Evolutionary conservation across 2,888 invertebrate genomes (phyloP), one percentile per base, ranked within the genome.

Genomic region (Morpho deidamia): DNA sequence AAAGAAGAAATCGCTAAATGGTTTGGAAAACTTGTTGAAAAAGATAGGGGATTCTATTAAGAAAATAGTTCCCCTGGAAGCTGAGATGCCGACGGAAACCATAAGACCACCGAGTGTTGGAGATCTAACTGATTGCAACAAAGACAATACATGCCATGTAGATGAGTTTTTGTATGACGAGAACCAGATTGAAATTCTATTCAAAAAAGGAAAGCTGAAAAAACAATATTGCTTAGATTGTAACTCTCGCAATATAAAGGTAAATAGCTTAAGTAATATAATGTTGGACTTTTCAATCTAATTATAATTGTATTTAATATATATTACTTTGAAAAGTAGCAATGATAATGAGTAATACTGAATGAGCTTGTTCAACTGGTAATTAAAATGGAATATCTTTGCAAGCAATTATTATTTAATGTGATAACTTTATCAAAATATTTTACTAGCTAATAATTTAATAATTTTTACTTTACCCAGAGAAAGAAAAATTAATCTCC

Each of bases 101-200:
- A 88, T 86, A 59, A 65, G 66, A 39, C 84, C 87, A 40, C 89
- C 90, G 10, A 72, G 63, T 11, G 70, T 81, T 35, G 90, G 90
- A 7, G 78, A 83, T 48, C 90, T 90, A 73, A 77, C 91, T 8
- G 91, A 92, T 66, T 92, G 92, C 62, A 84, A 86, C 58, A 75
- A 81, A 14, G 66, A 72, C 2, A 89, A 91, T 50, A 92, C 92
- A 2, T 78, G 90, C 10, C 93, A 94, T 74, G 87, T 95, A 0
- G 95, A 95, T 80, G 92, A 92, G 41, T 95, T 95, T 69, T 83
- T 95, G 0, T 94, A 93, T 81, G 92, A 93, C 63, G 93, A 94
- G 58, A 88, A 91, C 11, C 89, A 91, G 57, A 78, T 94, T 9
- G 92, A 93, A 47, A 61, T 76, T 8, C 64, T 88, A 38, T 73